Evolutionary conservation across 2,797 vertebrate species (phyloP), one percentile per base, ranked within the genome.

Genomic region (Chelidonichthys spinosus): DNA sequence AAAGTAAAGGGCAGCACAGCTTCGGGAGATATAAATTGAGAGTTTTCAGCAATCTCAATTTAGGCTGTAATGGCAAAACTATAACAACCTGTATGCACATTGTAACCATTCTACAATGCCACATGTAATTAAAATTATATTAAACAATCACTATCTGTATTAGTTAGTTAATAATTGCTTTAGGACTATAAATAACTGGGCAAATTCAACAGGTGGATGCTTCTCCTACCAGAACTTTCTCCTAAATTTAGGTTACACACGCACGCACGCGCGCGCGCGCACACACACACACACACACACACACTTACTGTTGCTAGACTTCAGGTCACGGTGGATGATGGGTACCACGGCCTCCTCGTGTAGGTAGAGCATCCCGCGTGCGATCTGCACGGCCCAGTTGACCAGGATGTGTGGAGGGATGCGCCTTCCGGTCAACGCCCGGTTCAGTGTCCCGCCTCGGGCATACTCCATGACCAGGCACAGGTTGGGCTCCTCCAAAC

Each of bases 341-440:
- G 97, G 93, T 44, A 98, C 97, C 46, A 96, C 92, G 25, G 97
- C 96, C 87, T 97, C 95, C 88, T 98, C 96, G 84, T 99, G 97
- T 47, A 99, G 95, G 90, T 98, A 99, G 52, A 94, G 95, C 97
- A 99, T 98, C 79, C 97, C 97, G 18, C 95, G 94, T 81, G 97
- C 97, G 18, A 99, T 98, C 92, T 99, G 97, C 81, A 99, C 96
- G 0, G 97, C 97, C 97, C 97, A 99, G 92, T 98, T 96, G 77
- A 98, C 96, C 83, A 98, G 94, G 86, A 98, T 96, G 83, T 97
- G 96, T 2, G 97, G 97, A n/a, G 97, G 97, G 68, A 98, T 96
- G 79, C 96, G 96, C 77, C 95, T 95, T 78, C 95, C 96, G 3
- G 96, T 95, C 87, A 98, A 69, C 46, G 90, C 96, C 74, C 97